These are phyloP conservation scores for Tetramorium alpestre DNA, from an alignment of 1,140 invertebrate species.

Conservation along the genomic window DNA sequence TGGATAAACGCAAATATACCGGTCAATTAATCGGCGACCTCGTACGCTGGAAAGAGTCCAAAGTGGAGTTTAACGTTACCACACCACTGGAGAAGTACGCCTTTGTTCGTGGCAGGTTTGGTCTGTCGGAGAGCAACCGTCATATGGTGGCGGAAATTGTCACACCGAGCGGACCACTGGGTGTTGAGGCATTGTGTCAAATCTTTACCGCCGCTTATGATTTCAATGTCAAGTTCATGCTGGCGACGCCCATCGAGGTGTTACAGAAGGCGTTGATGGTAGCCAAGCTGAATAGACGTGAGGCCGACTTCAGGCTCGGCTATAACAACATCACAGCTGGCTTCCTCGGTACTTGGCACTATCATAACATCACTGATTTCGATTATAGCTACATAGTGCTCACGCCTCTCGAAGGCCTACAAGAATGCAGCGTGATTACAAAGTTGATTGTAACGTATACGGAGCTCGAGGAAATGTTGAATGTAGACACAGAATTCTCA, in stretches of 20 bases:
- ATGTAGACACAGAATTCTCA: conserved; percentile 90
- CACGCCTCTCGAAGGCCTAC: conserved; percentile 90
- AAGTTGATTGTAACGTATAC: conserved; percentile 87
- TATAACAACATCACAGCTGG: conserved; percentile 91
- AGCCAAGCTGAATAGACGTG: conserved; percentile 87
- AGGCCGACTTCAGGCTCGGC: conserved; percentile 90
- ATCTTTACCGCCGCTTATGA: conserved; percentile 87
- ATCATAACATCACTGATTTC: conserved; percentile 89
- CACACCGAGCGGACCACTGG: conserved; percentile 88
- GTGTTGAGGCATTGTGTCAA: conserved; percentile 87
- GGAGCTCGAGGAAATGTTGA: conserved; percentile 80
- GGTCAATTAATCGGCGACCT: conserved; percentile 83
- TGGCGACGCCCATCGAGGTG: conserved; percentile 90
- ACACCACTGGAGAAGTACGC: conserved; percentile 89
- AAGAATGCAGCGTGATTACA: conserved; percentile 90
- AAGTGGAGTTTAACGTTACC: conserved; percentile 88
- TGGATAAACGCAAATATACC: conserved; percentile 89
- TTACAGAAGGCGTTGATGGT: conserved; percentile 88
- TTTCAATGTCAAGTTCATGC: conserved; percentile 90
- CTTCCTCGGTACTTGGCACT: conserved; percentile 91
- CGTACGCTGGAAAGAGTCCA: conserved; percentile 80
- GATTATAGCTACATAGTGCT: conserved; percentile 92
- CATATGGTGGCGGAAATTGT: conserved; percentile 90
- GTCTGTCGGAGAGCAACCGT: conserved; percentile 89
- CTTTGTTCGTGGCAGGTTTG: conserved; percentile 89